These are phyloP conservation scores for Brachyhypopomus gauderio DNA, from an alignment of 2,113 vertebrate species.

Conservation along the genomic window DNA sequence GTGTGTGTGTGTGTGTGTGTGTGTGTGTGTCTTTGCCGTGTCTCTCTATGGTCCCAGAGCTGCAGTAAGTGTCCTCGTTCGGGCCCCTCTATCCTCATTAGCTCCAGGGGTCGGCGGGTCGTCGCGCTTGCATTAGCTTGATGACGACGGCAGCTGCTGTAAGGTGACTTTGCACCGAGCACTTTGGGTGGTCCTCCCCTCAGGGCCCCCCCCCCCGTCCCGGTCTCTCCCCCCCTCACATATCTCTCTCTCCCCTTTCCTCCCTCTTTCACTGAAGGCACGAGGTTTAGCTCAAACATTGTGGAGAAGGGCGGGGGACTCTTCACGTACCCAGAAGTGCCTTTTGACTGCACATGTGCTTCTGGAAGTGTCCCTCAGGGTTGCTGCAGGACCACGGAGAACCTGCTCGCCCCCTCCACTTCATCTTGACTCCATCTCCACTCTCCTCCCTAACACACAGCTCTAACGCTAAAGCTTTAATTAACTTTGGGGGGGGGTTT, in stretches of 20 bases:
- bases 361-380: constrained; percentile 4
- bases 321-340: background rate
- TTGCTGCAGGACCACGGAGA: background rate
- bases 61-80: constrained; percentile 50
- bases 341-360: constrained; percentile 15
- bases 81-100: constrained; percentile 56
- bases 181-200: constrained; percentile 39
- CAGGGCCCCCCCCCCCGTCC: constrained; percentile 58
- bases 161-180: constrained; percentile 60
- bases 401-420: constrained; percentile 60
- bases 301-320: constrained; percentile 1
- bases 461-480: no score
- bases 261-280: constrained; percentile 25
- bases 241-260: background rate
- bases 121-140: constrained; percentile 58
- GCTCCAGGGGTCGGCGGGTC: constrained; percentile 51
- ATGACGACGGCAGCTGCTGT: constrained; percentile 61
- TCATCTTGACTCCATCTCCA: constrained; percentile 55
- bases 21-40: constrained; percentile 23
- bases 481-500: no score
- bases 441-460: no score
- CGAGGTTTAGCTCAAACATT: constrained; percentile 29
- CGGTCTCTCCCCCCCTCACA: background rate
- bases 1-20: constrained; percentile 26
- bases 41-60: constrained; percentile 25